Conservation (phyloP, 23 tunicate species). For the Trididemnum nubilum region DNA sequence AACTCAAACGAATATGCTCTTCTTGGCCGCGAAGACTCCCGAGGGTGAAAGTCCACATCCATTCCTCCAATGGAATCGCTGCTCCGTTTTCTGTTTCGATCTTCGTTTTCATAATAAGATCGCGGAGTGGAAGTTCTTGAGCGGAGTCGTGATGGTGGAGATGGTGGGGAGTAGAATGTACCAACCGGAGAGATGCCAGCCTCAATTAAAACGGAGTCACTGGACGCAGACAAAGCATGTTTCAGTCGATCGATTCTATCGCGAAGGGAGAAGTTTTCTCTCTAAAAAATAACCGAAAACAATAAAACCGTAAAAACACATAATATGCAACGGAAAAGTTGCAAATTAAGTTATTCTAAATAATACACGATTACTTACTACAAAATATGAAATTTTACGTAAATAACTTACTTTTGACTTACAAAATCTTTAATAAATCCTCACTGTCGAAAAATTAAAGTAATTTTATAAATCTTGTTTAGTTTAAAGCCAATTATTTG, state of each 20-base stretch:
- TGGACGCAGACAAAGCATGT: slow-evolving; percentile 41
- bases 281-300: slow-evolving; percentile 13
- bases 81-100: slow-evolving; percentile 26
- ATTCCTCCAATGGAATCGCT: background rate
- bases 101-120: background rate
- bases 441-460: too few species aligned
- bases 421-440: too few species aligned
- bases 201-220: slow-evolving; percentile 22
- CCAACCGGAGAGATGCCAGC: slow-evolving; percentile 30
- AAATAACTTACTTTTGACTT: too few species aligned
- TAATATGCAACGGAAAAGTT: background rate
- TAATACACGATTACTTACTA: too few species aligned
- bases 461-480: too few species aligned
- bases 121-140: slow-evolving; percentile 42
- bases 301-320: background rate
- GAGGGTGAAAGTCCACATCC: background rate
- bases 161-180: slow-evolving; percentile 52
- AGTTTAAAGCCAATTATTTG: too few species aligned
- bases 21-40: slow-evolving; percentile 1
- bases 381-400: too few species aligned
- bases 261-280: slow-evolving; percentile 52
- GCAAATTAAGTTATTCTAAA: too few species aligned
- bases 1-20: slow-evolving; percentile 15
- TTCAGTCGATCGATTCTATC: slow-evolving; percentile 56
- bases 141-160: slow-evolving; percentile 25